phyloP scores from a whole-genome alignment of 2,113 vertebrate genomes.

The Pholis gunnellus region DNA sequence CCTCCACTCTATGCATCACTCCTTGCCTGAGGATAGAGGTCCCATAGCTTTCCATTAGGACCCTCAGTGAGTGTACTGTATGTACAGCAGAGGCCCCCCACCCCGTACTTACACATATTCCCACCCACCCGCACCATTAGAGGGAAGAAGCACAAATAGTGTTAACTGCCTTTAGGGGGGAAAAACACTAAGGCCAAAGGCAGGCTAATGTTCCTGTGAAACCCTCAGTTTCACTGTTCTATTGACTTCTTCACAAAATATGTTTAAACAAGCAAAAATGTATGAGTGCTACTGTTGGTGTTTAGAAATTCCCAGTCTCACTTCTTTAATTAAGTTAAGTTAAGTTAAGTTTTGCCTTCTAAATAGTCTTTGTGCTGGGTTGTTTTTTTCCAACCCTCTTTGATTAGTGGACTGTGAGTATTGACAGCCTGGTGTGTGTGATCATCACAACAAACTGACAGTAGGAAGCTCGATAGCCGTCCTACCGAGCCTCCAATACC shows the following conservation, averaged over 20 bases:
- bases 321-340: too few relatives aligned
- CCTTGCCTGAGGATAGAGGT: constrained; percentile 90
- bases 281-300: constrained; percentile 18
- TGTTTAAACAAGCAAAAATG: constrained; percentile 61
- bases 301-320: constrained; percentile 64
- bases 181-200: constrained; percentile 76
- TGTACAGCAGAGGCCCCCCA: constrained; percentile 69
- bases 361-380: constrained; percentile 45
- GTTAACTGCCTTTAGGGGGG: constrained; percentile 84
- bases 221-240: constrained; percentile 3
- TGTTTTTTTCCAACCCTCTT: constrained; percentile 49
- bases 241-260: constrained; percentile 52
- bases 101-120: constrained; percentile 39
- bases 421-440: constrained; percentile 74
- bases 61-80: constrained; percentile 86
- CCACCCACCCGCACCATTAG: constrained; percentile 83
- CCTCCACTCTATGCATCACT: constrained; percentile 83
- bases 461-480: constrained; percentile 71
- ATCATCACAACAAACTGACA: constrained; percentile 78
- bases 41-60: constrained; percentile 91
- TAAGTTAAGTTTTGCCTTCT: constrained; percentile 61
- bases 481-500: constrained; percentile 75
- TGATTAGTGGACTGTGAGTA: constrained; percentile 80
- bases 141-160: constrained; percentile 86
- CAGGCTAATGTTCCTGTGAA: constrained; percentile 39